Percentiles rank a stretch among this genome's conserved stretches.
Evolutionary conservation across 2,113 vertebrate genomes (phyloP).

Genomic region (Sminthopsis crassicaudata): DNA sequence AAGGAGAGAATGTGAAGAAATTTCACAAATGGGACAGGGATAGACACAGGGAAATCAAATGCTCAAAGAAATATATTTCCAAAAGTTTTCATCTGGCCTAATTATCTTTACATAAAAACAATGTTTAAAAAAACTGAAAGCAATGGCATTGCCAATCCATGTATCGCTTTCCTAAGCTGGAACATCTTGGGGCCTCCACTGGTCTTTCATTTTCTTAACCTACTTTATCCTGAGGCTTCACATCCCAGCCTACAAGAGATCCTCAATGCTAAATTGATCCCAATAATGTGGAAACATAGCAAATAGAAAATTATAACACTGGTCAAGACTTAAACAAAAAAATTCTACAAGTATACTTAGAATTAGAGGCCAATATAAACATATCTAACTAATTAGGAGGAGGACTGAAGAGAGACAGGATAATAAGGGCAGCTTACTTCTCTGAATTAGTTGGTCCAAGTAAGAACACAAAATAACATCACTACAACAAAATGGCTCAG

Average conservation of each 20-base stretch:
- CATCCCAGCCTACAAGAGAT: background rate
- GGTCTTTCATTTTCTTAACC: background rate
- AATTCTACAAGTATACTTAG: background rate
- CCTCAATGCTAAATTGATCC: background rate
- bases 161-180: no score
- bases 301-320: background rate
- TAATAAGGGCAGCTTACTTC: background rate
- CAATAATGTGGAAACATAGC: background rate
- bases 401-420: background rate
- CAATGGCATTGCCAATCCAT: background rate
- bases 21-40: background rate
- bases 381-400: background rate
- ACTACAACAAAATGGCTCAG: background rate
- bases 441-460: background rate
- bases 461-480: background rate
- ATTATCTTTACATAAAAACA: background rate
- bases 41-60: slow-evolving; percentile 30
- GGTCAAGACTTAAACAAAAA: background rate
- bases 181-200: accelerated
- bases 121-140: background rate
- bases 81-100: slow-evolving; percentile 22
- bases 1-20: background rate
- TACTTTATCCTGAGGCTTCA: background rate
- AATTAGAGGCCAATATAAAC: background rate
- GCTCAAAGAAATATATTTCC: background rate